Evolutionary conservation across 2,113 vertebrate species (phyloP).

Genomic region (Tenrec ecaudatus): DNA sequence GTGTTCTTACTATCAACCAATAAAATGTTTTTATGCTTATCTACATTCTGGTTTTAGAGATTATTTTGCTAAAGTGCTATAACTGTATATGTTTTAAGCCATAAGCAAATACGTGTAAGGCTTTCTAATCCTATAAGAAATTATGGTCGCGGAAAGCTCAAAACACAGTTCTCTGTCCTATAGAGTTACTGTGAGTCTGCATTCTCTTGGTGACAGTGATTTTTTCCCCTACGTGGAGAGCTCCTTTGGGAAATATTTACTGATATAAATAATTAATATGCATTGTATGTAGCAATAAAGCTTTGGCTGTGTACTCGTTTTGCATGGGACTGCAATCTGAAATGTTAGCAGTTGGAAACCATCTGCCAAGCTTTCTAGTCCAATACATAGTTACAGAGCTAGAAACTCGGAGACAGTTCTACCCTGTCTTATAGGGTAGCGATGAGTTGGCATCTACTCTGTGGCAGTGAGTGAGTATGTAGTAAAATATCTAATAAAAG

Average conservation of each 20-base stretch:
- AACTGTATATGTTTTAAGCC: slow-evolving; percentile 1
- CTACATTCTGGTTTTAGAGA: background rate
- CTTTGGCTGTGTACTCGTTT: too few relatives aligned
- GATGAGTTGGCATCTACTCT: too few relatives aligned
- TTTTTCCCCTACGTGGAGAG: background rate
- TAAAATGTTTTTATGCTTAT: background rate
- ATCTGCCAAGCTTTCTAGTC: background rate
- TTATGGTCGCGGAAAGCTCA: too few relatives aligned
- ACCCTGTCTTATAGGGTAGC: too few relatives aligned
- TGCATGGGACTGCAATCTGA: too few relatives aligned
- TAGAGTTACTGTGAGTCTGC: too few relatives aligned
- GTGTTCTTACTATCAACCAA: slow-evolving; percentile 63
- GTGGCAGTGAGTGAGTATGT: too few relatives aligned
- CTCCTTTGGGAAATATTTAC: background rate
- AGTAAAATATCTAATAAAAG: background rate
- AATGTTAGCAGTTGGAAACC: background rate
- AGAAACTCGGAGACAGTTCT: too few relatives aligned
- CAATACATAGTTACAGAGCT: too few relatives aligned
- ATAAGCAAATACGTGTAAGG: background rate
- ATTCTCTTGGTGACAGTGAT: too few relatives aligned
- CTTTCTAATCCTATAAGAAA: too few relatives aligned
- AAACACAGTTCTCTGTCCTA: too few relatives aligned
- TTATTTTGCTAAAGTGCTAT: background rate
- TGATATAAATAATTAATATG: background rate
- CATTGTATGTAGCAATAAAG: background rate